These are phyloP conservation scores for Boulengeromyrus knoepffleri DNA, from an alignment of 2,113 vertebrate species.

Conservation along the genomic window DNA sequence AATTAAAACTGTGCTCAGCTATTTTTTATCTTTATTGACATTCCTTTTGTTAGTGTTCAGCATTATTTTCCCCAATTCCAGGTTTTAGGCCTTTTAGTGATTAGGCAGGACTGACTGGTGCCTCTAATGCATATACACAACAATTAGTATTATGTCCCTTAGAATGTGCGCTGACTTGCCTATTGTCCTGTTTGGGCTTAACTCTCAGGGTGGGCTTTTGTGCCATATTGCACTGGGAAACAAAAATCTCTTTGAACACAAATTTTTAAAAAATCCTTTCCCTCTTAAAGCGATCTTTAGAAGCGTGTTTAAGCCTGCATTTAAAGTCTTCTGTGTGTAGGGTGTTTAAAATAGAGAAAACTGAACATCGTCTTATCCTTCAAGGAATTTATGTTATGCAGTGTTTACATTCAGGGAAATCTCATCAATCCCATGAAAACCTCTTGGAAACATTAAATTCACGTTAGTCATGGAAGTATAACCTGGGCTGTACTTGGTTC, in stretches of 20 bases:
- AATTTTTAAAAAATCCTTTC: background rate
- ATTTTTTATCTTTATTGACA: background rate
- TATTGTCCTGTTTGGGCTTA: background rate
- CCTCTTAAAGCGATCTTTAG: background rate
- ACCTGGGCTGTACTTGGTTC: background rate
- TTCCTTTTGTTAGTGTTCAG: background rate
- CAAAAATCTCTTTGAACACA: background rate
- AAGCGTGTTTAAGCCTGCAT: background rate
- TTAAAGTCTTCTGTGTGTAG: background rate
- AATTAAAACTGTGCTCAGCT: background rate
- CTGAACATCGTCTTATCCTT: background rate
- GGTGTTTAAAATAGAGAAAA: background rate
- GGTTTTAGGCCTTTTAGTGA: too few species aligned
- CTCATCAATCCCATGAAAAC: background rate
- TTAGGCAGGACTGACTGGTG: too few species aligned
- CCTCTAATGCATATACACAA: too few species aligned
- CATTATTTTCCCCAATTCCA: too few species aligned
- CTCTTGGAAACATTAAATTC: background rate
- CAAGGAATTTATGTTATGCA: background rate
- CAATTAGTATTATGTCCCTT: background rate
- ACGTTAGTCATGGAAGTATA: background rate
- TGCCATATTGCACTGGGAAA: background rate
- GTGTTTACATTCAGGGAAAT: background rate
- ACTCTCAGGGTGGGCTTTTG: background rate
- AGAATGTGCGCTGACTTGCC: background rate